Conservation (phyloP, 64 coral and sea anemone species). For the Montipora cactus region DNA sequence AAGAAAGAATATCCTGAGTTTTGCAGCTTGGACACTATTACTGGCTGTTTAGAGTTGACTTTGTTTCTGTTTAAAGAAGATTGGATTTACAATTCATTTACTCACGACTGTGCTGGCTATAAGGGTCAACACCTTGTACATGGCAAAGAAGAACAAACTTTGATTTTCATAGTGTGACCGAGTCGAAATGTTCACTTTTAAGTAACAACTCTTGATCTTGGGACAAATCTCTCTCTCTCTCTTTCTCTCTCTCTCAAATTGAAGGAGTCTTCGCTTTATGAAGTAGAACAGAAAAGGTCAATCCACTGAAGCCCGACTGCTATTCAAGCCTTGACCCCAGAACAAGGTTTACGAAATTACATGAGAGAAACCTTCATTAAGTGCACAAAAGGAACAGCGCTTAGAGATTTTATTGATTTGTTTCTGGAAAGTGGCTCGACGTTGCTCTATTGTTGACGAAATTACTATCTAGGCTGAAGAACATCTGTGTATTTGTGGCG, state of each 20-base stretch:
- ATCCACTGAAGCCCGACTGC: no score
- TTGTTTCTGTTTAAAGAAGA: not conserved
- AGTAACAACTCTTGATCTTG: not conserved
- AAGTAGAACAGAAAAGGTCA: not conserved
- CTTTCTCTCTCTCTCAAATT: not conserved
- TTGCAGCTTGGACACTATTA: not conserved
- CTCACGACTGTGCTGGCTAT: not conserved
- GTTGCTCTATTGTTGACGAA: constrained; percentile 34
- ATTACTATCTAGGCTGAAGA: constrained; percentile 3
- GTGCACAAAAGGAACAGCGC: not conserved
- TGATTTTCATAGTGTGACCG: not conserved
- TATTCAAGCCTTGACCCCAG: not conserved
- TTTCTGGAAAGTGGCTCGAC: constrained; percentile 35
- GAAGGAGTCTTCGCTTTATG: not conserved
- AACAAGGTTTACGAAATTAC: not conserved
- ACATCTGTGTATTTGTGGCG: constrained; percentile 4
- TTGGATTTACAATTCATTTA: not conserved
- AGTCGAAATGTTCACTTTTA: no score
- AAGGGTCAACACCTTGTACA: not conserved
- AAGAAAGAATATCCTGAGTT: not conserved
- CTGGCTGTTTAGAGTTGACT: not conserved
- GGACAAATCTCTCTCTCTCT: not conserved
- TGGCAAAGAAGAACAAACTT: not conserved
- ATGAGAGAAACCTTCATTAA: not conserved
- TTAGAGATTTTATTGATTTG: constrained; percentile 28